Percentiles rank a stretch among this genome's conserved stretches.
Conservation (phyloP, 2,113 vertebrate genomes). For the Vidua chalybeata region DNA sequence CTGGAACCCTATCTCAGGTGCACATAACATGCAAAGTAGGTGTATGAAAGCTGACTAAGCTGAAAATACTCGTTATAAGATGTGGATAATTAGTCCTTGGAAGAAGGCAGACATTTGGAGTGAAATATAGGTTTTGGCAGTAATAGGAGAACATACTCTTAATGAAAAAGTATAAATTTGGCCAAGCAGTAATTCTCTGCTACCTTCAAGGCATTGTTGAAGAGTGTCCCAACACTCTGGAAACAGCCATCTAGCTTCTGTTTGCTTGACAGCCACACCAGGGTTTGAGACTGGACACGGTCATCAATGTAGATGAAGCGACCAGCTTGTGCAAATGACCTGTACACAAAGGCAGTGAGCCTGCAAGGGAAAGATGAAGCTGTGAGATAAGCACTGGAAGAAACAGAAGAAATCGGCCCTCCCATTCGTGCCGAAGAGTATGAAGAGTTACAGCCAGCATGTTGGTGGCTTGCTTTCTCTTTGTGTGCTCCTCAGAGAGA, state of each 20-base stretch:
- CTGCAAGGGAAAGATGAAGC: conserved; percentile 32
- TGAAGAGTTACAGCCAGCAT: not conserved
- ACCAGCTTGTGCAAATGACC: conserved; percentile 51
- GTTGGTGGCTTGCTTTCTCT: not conserved
- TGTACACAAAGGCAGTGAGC: conserved; percentile 67
- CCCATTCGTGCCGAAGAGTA: not conserved
- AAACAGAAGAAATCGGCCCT: not conserved
- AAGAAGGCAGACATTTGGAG: not conserved
- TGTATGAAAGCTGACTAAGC: not conserved
- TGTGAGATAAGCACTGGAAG: not conserved
- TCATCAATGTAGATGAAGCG: conserved; percentile 61
- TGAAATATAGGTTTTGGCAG: not conserved
- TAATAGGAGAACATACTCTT: not conserved
- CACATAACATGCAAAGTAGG: not conserved
- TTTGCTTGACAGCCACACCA: conserved; percentile 67
- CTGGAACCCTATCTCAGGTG: not conserved
- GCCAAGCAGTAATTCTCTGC: not conserved
- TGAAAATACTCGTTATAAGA: not conserved
- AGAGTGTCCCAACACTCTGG: conserved; percentile 72
- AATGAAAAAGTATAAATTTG: not conserved
- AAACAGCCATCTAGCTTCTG: conserved; percentile 78
- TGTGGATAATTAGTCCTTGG: not conserved
- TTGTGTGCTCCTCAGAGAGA: not conserved
- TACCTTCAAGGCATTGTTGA: conserved; percentile 84
- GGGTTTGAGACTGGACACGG: conserved; percentile 52